Conservation (phyloP, 2,797 vertebrate species). For the Gorsachius magnificus region DNA sequence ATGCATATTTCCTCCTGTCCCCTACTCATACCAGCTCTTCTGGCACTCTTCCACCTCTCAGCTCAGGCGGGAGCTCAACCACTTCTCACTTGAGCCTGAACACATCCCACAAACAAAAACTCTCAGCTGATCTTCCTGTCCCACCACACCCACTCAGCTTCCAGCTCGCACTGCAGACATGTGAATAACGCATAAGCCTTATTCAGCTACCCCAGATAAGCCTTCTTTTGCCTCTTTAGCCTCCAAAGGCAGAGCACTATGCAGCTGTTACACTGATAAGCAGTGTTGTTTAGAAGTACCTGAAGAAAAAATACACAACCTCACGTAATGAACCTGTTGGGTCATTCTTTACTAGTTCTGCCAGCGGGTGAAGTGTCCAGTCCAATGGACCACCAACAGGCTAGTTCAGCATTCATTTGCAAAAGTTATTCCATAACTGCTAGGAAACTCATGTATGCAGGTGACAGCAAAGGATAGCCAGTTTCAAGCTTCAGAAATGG, state of each 20-base stretch:
- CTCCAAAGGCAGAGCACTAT: neutral
- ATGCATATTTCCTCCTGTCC: fast-evolving
- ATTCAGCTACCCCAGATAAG: neutral
- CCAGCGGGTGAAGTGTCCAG: neutral
- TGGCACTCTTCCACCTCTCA: neutral
- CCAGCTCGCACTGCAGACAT: neutral
- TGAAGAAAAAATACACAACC: neutral
- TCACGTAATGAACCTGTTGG: neutral
- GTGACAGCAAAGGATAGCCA: neutral
- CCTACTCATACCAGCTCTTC: neutral
- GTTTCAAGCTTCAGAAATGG: neutral
- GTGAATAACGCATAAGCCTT: neutral
- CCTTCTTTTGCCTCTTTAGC: neutral
- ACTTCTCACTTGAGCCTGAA: neutral
- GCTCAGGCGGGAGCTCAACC: neutral
- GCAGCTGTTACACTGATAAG: neutral
- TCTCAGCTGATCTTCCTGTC: neutral
- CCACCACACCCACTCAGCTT: neutral
- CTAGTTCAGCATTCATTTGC: neutral
- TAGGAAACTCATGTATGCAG: neutral
- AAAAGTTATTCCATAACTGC: neutral
- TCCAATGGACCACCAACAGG: neutral
- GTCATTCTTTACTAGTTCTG: neutral
- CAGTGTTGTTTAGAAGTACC: neutral
- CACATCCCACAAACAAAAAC: neutral